Evolutionary conservation across 2,888 invertebrate species (phyloP), one percentile per base, ranked within the genome.

Genomic region (Euplagia quadripunctaria): DNA sequence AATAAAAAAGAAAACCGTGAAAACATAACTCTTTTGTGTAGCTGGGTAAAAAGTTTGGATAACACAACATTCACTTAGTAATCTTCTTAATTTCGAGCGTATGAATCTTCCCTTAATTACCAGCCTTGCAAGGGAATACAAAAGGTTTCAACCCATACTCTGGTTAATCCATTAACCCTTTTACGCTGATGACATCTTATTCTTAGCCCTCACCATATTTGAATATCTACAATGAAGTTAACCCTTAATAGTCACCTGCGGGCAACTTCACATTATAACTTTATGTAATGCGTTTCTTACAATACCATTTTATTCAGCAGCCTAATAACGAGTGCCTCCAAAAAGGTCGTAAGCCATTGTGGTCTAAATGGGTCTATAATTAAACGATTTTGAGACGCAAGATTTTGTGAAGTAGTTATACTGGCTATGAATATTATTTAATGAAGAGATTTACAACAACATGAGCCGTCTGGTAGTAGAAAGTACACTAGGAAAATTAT

Each of bases 341-440:
- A 31, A 31, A 31, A 2, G 31, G 31, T 31, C 63, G 68, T 68
- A 49, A 42, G 55, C 63, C 55, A 71, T 76, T 73, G 76, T 63
- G 71, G 69, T 66, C 66, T 63, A 51, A 75, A 72, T 52, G 70
- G 42, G 61, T 41, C 46, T 71, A 68, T 75, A 78, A 75, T 72
- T 31, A 31, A 31, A 31, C 31, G 31, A 31, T 31, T 31, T 31
- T 31, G 31, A 31, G 31, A 31, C 31, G 31, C 31, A 31, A 31
- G 31, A 31, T 31, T 31, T 31, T 31, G 31, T 31, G 31, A 31
- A 31, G 31, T 31, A 31, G 31, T 31, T 31, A 31, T 31, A 31
- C 1, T 31, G 31, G 31, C 31, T 31, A 31, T 31, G 31, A 31
- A 31, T 31, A 31, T 31, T 31, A 31, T 31, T 31, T 31, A 31